These are phyloP conservation scores for Odocoileus virginianus DNA, from an alignment of 2,113 vertebrate genomes.

Conservation along the genomic window DNA sequence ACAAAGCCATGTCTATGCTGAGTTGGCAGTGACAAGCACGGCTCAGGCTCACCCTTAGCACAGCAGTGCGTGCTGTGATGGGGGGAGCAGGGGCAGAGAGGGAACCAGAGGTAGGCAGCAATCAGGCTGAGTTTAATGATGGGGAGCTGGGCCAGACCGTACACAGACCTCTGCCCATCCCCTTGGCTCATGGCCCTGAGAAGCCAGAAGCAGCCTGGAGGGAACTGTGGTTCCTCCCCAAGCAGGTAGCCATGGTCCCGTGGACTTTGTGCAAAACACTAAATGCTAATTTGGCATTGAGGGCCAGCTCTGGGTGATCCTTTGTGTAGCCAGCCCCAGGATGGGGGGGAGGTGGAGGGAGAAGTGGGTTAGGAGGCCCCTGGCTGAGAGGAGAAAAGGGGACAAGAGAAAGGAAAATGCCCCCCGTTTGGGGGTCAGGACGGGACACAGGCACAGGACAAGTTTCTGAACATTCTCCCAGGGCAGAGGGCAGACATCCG, in stretches of 20 bases:
- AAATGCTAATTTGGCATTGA: constrained; percentile 80
- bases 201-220: constrained; percentile 70
- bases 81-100: constrained; percentile 49
- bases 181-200: constrained; percentile 35
- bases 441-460: constrained; percentile 69
- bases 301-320: constrained; percentile 43
- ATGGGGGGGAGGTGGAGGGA: background rate
- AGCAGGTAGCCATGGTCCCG: constrained; percentile 53
- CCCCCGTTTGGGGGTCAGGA: constrained; percentile 53
- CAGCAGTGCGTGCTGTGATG: background rate
- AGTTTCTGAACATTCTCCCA: constrained; percentile 57
- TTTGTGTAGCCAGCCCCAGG: constrained; percentile 46
- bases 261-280: constrained; percentile 77
- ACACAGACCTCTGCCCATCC: constrained; percentile 68
- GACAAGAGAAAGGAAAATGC: constrained; percentile 65
- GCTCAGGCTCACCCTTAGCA: constrained; percentile 9
- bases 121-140: constrained; percentile 74
- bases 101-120: constrained; percentile 68
- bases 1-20: constrained; percentile 70
- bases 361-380: constrained; percentile 28
- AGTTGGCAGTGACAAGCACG: constrained; percentile 43
- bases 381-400: constrained; percentile 44
- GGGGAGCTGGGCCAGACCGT: constrained; percentile 53
- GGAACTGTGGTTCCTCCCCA: constrained; percentile 41
- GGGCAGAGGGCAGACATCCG: constrained; percentile 31